Conservation (phyloP, 2,113 vertebrate genomes). For the Ctenodactylus gundi region DNA sequence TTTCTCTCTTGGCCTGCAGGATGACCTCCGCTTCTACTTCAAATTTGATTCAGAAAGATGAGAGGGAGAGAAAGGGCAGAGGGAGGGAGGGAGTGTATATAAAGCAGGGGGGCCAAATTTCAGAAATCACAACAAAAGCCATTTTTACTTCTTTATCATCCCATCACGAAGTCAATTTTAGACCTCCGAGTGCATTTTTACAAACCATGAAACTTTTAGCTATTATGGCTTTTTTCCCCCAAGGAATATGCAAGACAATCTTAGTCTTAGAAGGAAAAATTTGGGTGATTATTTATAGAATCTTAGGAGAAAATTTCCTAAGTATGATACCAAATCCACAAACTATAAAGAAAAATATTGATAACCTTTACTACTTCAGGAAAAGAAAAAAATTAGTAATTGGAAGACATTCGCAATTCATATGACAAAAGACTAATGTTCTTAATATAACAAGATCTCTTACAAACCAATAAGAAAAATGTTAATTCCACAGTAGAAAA, state of each 20-base stretch:
- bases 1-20: background rate
- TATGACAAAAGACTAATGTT: background rate
- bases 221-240: background rate
- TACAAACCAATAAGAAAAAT: conserved; percentile 30
- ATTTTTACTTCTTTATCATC: conserved; percentile 35
- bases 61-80: background rate
- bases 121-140: conserved; percentile 32
- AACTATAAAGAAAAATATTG: conserved; percentile 40
- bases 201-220: conserved; percentile 45
- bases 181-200: conserved; percentile 46
- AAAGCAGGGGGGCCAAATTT: conserved; percentile 8
- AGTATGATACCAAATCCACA: background rate
- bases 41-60: background rate
- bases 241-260: conserved; percentile 10
- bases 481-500: background rate
- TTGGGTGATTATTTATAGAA: conserved; percentile 39
- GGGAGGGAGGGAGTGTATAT: background rate
- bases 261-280: conserved; percentile 42
- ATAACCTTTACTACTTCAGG: background rate
- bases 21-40: background rate
- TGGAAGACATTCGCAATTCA: background rate
- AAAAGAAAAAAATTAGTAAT: background rate
- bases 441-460: conserved; percentile 30
- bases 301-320: conserved; percentile 44
- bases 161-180: conserved; percentile 52